Conservation (phyloP, 2,797 vertebrate genomes). For the Notoglanidium macrostoma region DNA sequence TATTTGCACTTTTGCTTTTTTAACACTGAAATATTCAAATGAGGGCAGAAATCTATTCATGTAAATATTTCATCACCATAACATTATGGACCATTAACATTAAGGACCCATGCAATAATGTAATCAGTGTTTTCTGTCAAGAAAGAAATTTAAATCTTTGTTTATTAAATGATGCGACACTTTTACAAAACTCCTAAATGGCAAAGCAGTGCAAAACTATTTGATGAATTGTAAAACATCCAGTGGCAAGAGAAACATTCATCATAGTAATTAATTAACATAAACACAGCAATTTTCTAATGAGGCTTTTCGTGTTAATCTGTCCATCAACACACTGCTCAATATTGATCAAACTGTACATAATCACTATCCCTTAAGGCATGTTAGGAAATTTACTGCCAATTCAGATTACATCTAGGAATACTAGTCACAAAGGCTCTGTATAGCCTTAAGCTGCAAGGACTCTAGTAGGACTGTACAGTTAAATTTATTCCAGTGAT, state of each 20-base stretch:
- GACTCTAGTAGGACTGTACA: not conserved
- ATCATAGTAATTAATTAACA: not conserved
- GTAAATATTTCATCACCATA: not conserved
- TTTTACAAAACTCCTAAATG: not conserved
- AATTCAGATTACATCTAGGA: not conserved
- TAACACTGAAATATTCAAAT: not conserved
- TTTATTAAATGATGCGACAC: not conserved
- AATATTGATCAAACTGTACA: not conserved
- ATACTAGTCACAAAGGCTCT: not conserved
- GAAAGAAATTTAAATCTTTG: not conserved
- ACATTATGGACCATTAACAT: no score
- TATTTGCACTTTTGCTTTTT: not conserved
- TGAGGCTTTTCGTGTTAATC: not conserved
- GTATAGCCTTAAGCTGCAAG: not conserved
- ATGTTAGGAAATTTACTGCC: not conserved
- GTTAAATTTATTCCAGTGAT: not conserved
- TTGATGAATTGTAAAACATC: not conserved
- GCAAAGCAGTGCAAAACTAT: not conserved
- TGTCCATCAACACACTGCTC: not conserved
- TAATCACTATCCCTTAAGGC: not conserved
- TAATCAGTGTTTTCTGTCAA: not conserved
- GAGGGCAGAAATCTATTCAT: not conserved
- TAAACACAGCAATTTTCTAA: conserved; percentile 13
- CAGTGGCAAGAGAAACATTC: not conserved
- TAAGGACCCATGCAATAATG: no score